phyloP scores from a whole-genome alignment of 37 sponge, comb jelly and placozoan genomes.

The Tethya wilhelma region DNA sequence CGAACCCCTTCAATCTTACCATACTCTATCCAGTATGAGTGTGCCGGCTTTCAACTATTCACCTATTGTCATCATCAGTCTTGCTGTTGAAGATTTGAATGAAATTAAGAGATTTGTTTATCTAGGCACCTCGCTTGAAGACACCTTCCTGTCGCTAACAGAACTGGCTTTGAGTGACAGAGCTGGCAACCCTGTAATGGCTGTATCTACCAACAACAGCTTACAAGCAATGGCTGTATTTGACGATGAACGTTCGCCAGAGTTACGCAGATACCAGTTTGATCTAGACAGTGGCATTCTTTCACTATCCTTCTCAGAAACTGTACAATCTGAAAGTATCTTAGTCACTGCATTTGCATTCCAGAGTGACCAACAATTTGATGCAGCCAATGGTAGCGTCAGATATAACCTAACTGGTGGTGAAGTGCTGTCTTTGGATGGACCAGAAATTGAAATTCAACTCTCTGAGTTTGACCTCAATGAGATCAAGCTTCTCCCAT shows the following conservation, averaged over 20 bases:
- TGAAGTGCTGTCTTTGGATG: conserved; percentile 33
- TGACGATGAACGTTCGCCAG: conserved; percentile 48
- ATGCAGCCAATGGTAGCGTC: not conserved
- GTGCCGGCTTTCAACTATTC: conserved; percentile 7
- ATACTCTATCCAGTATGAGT: conserved; percentile 55
- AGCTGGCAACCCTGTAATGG: conserved; percentile 47
- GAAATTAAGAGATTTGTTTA: conserved; percentile 66
- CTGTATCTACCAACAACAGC: conserved; percentile 24
- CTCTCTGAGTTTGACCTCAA: conserved; percentile 72
- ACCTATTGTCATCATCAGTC: conserved; percentile 59
- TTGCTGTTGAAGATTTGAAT: conserved; percentile 61
- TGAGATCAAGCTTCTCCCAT: conserved; percentile 55
- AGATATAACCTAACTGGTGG: conserved; percentile 74
- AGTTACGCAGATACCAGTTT: conserved; percentile 30
- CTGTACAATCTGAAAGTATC: conserved; percentile 55
- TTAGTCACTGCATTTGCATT: conserved; percentile 60
- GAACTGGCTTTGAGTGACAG: conserved; percentile 38
- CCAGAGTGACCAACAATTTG: conserved; percentile 27
- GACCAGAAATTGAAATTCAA: conserved; percentile 55
- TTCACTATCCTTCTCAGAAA: conserved; percentile 72
- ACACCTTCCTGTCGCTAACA: conserved; percentile 83
- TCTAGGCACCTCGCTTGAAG: conserved; percentile 51
- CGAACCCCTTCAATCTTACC: not conserved
- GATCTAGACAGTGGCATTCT: conserved; percentile 76
- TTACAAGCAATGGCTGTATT: conserved; percentile 49